phyloP scores from a whole-genome alignment of 1,140 invertebrate genomes.

The Chionoecetes opilio region DNA sequence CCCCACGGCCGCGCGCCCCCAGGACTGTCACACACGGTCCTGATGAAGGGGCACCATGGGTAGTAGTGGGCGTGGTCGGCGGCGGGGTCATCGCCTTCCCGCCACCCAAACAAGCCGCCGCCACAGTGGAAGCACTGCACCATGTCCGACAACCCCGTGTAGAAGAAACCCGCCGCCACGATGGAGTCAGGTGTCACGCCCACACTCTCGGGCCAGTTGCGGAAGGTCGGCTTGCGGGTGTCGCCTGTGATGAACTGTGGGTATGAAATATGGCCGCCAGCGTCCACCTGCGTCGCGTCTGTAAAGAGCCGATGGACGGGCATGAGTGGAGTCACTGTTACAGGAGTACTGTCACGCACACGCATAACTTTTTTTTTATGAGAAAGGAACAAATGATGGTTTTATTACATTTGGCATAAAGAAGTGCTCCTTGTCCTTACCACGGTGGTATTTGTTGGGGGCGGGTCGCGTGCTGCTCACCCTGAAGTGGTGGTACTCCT shows the following conservation, averaged over 20 bases:
- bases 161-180: slow-evolving; percentile 62
- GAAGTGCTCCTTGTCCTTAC: neutral
- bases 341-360: no score
- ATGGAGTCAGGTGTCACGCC: neutral
- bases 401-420: no score
- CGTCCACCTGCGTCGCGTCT: slow-evolving; percentile 7
- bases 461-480: slow-evolving; percentile 50
- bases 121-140: slow-evolving; percentile 71
- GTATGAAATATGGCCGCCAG: neutral
- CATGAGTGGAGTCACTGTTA: neutral
- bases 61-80: slow-evolving; percentile 66
- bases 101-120: slow-evolving; percentile 63
- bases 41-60: slow-evolving; percentile 66
- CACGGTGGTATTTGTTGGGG: neutral
- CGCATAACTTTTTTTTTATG: no score
- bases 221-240: slow-evolving; percentile 47
- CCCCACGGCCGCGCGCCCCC: neutral
- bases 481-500: slow-evolving; percentile 66
- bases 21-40: neutral
- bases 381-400: neutral
- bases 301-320: neutral
- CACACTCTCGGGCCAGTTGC: neutral
- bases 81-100: slow-evolving; percentile 48
- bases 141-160: slow-evolving; percentile 52
- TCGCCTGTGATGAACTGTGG: slow-evolving; percentile 40